phyloP scores from a whole-genome alignment of 2,888 invertebrate genomes.

The Phaedon cochleariae region DNA sequence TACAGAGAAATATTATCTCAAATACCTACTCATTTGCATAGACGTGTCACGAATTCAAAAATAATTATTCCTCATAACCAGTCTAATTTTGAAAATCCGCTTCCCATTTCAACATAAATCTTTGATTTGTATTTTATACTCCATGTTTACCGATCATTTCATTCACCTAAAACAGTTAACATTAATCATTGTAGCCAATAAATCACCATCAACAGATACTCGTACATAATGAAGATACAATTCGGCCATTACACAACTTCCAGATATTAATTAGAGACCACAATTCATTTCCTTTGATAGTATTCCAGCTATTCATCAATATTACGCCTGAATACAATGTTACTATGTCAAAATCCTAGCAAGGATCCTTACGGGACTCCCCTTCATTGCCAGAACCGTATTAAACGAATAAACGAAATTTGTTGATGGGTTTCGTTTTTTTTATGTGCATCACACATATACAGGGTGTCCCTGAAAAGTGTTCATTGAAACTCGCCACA shows the following conservation, averaged over 20 bases:
- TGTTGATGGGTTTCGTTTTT: no score
- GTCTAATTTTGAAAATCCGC: neutral
- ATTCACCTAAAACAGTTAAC: neutral
- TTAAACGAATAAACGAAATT: neutral
- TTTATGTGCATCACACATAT: no score
- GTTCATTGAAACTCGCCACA: no score
- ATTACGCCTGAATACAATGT: conserved; percentile 31
- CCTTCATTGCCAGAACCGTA: neutral
- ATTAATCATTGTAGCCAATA: conserved; percentile 16
- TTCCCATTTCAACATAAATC: neutral
- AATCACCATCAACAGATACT: conserved; percentile 24
- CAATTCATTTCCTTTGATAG: conserved; percentile 31
- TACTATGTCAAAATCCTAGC: conserved; percentile 24
- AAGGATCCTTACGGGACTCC: conserved; percentile 20
- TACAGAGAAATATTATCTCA: neutral
- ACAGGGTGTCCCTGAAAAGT: no score
- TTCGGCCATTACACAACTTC: conserved; percentile 26
- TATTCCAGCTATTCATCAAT: conserved; percentile 36
- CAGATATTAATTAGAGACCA: conserved; percentile 34
- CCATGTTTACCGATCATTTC: no score
- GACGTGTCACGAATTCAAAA: neutral
- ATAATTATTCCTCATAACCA: neutral
- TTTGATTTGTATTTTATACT: neutral
- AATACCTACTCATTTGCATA: neutral
- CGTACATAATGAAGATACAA: conserved; percentile 27